Base-by-base conservation (phyloP, 2,797 vertebrate genomes). In the Carduelis carduelis region DNA sequence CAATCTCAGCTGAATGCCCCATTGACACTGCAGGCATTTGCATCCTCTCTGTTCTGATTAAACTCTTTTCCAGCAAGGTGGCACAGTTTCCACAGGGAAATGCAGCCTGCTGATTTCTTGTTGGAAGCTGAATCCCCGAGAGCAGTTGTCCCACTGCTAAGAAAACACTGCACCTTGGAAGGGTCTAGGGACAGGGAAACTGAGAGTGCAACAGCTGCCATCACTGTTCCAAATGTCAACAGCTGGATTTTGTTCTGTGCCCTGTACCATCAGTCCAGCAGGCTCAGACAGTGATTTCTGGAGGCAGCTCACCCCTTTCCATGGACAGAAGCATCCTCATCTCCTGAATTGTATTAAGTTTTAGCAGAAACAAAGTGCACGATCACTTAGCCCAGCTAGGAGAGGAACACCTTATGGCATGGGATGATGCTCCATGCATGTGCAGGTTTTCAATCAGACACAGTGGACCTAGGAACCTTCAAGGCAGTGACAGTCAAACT, bases 401-500 rank as follows among this genome's bases (percentile, higher is more conserved):
- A 71, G 50, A 88, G 46, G 35, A 65, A 30, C 11, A 34, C 19
- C 5, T 8, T 56, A 19, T 24, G 1, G 1, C 61, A 64, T 0
- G 1, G 15, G 27, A 14, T 0, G 0, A 71, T 9, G 14, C 3
- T 12, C 46, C 37, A 9, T 2, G 28, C 14, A 12, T 3, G 5
- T 64, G 34, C 32, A 26, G 5, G 8, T 56, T 77, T 86, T 71
- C 1, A 0, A 26, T 26, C 72, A 57, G 66, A 75, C 24, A 30
- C 5, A 17, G 63, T 13, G 34, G 35, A 76, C 3, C 5, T 41
- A 75, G 28, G 11, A 30, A 71, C 3, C 12, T 46, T 30, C 43
- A 69, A 64, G 27, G 14, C 43, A 92, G 17, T 8, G n/a, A 65
- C 15, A 74, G 19, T 15, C 59, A 35, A 9, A 14, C 19, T 56